Base-by-base conservation (phyloP, 92 coral and sea anemone genomes). In the Metridium senile region DNA sequence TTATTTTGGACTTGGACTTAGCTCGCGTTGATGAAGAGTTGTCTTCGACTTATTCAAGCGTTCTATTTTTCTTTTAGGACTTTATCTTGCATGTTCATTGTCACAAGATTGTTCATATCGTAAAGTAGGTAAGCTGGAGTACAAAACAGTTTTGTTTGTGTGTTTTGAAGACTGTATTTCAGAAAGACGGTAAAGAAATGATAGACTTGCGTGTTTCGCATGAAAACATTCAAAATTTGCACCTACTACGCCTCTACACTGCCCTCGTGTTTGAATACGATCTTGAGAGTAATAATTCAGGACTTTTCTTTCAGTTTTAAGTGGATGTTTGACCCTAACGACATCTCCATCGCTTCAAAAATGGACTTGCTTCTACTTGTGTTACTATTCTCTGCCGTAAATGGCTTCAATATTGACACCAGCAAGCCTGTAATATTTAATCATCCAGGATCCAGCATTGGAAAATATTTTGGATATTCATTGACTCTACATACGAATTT, bases 381-480 rank as follows among this genome's bases (percentile, higher is more conserved):
- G n/a, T 11, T 74, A 46, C 22, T 76, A 11, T 21, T 66, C 74
- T n/a, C 32, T 30, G n/a, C 51, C 4, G 62, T 61, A 25, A 33
- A 61, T 28, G 76, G 58, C 53, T 87, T 87, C 66, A 87, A 87
- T 63, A n/a, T 87, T 27, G 91, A 87, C 62, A 69, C 71, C 27
- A 71, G 62, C 26, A 66, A 70, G 19, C 68, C 85, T 10, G 54
- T 35, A 1, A 74, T 87, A 20, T 78, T 63, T 33, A 11, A 56
- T 20, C 78, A 72, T 53, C 91, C 91, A 9, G 8, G 4, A 29
- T 66, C 69, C 61, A 3, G 22, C 2, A 4, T 8, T 0, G 74
- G 84, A 47, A 56, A 74, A 26, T 83, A 58, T 28, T 87, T 87
- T 78, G 91, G 91, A 2, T 87, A 78, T 64, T 80, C 91, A 0